A percentile compares a stretch with the other conserved stretches of the same genome.
Evolutionary conservation across 1,140 invertebrate genomes (phyloP).

Genomic region (Zaprionus africanus): DNA sequence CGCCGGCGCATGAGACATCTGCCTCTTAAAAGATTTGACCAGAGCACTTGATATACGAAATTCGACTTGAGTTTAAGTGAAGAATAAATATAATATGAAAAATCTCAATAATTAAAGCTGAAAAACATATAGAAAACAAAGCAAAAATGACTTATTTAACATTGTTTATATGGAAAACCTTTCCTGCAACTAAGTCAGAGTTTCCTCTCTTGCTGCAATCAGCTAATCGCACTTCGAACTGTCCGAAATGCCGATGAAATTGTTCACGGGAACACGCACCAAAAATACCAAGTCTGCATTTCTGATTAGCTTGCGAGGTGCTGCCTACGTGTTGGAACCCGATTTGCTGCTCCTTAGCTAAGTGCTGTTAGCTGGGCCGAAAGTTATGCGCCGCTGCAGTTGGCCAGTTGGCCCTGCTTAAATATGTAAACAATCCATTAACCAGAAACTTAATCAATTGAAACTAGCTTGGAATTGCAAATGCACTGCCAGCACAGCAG

Average conservation of each 20-base stretch:
- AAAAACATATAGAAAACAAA: background rate
- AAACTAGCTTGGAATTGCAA: constrained; percentile 76
- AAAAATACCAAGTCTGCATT: constrained; percentile 31
- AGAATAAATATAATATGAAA: background rate
- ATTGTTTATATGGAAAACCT: too few relatives aligned
- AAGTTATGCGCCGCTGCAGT: constrained; percentile 45
- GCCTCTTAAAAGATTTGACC: background rate
- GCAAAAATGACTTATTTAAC: too few relatives aligned
- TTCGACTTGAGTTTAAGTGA: background rate
- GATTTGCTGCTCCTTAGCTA: constrained; percentile 17
- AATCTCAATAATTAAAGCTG: background rate
- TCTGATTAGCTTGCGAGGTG: constrained; percentile 42
- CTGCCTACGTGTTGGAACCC: constrained; percentile 31
- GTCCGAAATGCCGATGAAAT: constrained; percentile 3
- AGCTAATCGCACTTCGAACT: constrained; percentile 1
- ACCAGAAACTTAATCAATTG: constrained; percentile 82
- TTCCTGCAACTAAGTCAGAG: background rate
- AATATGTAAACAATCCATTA: constrained; percentile 80
- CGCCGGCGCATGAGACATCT: background rate
- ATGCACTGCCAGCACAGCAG: constrained; percentile 70
- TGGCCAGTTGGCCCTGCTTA: constrained; percentile 39
- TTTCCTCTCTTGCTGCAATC: background rate
- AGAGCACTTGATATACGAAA: background rate
- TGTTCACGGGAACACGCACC: background rate
- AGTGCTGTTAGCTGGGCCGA: constrained; percentile 10